These are phyloP conservation scores for Bombus superbus DNA, from an alignment of 1,140 invertebrate genomes.

Conservation along the genomic window DNA sequence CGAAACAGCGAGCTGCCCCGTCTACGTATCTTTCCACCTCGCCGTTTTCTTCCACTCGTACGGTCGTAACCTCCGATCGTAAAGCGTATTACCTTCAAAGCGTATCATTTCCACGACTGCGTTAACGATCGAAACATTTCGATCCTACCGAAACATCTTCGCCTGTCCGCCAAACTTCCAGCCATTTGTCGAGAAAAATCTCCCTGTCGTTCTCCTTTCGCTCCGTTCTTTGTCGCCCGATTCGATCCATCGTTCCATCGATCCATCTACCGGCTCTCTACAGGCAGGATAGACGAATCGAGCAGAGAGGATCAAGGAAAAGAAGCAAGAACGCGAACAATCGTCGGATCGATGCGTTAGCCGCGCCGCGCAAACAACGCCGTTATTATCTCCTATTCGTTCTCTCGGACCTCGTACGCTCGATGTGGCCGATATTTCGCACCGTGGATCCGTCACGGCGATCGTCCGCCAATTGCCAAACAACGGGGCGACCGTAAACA, in stretches of 20 bases:
- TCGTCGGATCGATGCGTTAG: neutral
- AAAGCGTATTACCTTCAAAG: neutral
- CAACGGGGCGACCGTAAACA: neutral
- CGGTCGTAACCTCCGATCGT: too few species aligned
- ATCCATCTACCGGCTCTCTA: too few species aligned
- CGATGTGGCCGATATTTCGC: neutral
- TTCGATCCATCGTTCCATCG: too few species aligned
- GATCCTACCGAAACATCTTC: too few species aligned
- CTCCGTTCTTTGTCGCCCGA: neutral
- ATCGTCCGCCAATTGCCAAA: neutral
- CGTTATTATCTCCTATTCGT: neutral
- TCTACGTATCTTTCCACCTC: neutral
- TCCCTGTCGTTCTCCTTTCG: too few species aligned
- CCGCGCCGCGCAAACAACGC: neutral
- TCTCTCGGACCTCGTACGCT: too few species aligned
- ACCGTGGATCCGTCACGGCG: neutral
- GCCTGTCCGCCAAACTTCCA: neutral
- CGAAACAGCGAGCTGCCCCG: too few species aligned
- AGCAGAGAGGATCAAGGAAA: neutral
- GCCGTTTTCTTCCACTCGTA: neutral
- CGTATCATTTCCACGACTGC: too few species aligned
- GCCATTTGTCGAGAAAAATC: neutral
- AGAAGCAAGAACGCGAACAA: neutral
- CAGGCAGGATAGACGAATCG: neutral
- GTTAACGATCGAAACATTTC: too few species aligned